A percentile compares a stretch with the other conserved stretches of the same genome.
These are phyloP conservation scores for Octodon degus DNA, from an alignment of 2,113 vertebrate species.

Conservation along the genomic window DNA sequence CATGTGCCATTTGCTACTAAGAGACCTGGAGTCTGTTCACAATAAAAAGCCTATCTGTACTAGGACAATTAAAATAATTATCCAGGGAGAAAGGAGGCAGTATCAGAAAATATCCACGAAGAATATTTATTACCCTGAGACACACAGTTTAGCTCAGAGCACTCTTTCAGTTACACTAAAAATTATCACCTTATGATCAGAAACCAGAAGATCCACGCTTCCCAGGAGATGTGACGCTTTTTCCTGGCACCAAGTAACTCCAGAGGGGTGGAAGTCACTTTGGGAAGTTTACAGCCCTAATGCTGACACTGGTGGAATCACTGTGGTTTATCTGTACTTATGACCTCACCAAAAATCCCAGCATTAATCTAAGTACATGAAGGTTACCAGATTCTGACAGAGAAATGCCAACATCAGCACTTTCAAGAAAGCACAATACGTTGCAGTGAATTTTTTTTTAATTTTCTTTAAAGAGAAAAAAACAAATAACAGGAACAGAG, in stretches of 20 bases:
- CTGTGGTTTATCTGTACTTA: conserved; percentile 70
- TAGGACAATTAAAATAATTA: conserved; percentile 62
- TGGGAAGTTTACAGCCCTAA: conserved; percentile 51
- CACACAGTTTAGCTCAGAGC: neutral
- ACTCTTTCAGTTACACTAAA: conserved; percentile 24
- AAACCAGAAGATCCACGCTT: conserved; percentile 23
- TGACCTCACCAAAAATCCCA: conserved; percentile 76
- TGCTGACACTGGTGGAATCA: conserved; percentile 59
- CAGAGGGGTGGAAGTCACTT: neutral
- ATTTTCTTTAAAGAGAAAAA: no score
- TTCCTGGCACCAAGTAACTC: neutral
- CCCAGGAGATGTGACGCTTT: neutral
- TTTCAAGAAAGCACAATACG: conserved; percentile 74
- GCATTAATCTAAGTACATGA: conserved; percentile 79
- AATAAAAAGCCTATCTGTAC: neutral
- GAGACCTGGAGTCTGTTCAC: neutral
- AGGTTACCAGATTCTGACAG: conserved; percentile 80
- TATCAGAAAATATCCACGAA: conserved; percentile 45
- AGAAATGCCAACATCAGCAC: conserved; percentile 84
- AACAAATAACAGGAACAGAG: no score
- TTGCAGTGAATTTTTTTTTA: conserved; percentile 74
- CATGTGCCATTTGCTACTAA: neutral
- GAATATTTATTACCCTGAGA: neutral
- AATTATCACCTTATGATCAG: neutral
- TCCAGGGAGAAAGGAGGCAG: neutral